A percentile compares a stretch with the other conserved stretches of the same genome.
Conservation (phyloP, 2,888 invertebrate species). For the Cordylochernes scorpioides region DNA sequence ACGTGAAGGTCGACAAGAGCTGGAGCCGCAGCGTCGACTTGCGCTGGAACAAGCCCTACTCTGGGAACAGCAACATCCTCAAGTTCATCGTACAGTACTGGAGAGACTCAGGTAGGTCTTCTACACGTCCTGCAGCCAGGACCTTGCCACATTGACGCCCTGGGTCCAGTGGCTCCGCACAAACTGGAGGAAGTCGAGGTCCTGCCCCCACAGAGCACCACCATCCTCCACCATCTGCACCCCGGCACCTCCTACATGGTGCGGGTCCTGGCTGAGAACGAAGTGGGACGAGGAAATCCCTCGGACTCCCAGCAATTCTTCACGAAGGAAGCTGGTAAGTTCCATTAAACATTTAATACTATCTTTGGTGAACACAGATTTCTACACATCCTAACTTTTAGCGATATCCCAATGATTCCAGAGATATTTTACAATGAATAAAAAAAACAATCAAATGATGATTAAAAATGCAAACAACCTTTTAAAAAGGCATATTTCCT, state of each 20-base stretch:
- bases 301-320: constrained; percentile 13
- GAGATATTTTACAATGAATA: no score
- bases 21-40: constrained; percentile 12
- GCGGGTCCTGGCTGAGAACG: constrained; percentile 14
- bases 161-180: constrained; percentile 12
- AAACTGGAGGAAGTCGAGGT: constrained; percentile 14
- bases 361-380: no score
- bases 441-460: no score
- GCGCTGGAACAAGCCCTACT: constrained; percentile 12
- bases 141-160: no score
- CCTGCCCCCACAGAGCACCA: constrained; percentile 13
- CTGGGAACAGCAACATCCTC: constrained; percentile 12
- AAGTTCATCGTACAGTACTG: constrained; percentile 13
- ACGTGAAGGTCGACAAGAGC: constrained; percentile 11
- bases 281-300: constrained; percentile 15
- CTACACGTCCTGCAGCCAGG: no score
- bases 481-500: no score
- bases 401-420: no score
- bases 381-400: no score
- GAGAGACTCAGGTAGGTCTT: constrained; percentile 11
- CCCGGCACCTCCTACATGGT: constrained; percentile 15
- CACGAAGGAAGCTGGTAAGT: constrained; percentile 15
- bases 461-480: no score
- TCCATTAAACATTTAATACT: no score
- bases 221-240: constrained; percentile 14